Base-by-base conservation (phyloP, 2,797 vertebrate genomes). In the Trachops cirrhosus region DNA sequence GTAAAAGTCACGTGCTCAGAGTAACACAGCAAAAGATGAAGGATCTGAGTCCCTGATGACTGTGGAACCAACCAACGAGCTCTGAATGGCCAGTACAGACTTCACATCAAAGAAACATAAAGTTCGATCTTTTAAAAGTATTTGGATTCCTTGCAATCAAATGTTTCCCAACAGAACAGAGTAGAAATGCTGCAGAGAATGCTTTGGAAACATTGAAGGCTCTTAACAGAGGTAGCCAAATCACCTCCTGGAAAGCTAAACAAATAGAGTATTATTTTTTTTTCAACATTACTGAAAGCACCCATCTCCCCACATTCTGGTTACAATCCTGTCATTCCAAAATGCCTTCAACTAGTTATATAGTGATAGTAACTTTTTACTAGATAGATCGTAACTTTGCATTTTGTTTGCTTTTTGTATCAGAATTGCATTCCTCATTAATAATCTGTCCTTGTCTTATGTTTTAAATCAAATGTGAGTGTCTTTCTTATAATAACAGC, bases 381-480 rank as follows among this genome's bases (percentile, higher is more conserved):
- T 71, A 41, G 29, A 52, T 73, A 67, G 39, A 80, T n/a, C 75
- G 7, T 73, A 92, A 48, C 41, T 83, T 68, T 26, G 3, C 24
- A 46, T 92, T 79, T 77, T 9, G 54, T 39, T 57, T 75, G 1
- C 1, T 41, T 77, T 64, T 78, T 39, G 4, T 32, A 62, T 54
- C 68, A 68, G 7, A 91, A 88, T 46, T 68, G 15, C 29, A 70
- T 68, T 89, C 11, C 16, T 75, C 32, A 68, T 41, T 29, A 77
- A 75, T 59, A 73, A n/a, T 68, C 68, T 62, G 19, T 73, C 73
- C 22, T 54, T 39, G 73, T 44, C 9, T 74, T 83, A 39, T 21
- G 24, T 96, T 94, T 79, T 71, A 93, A 71, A 88, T 86, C 77
- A 94, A 22, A 57, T 32, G 4, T 54, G 70, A 86, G 24, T 21